phyloP scores from a whole-genome alignment of 2,797 vertebrate species.

The Menidia menidia region DNA sequence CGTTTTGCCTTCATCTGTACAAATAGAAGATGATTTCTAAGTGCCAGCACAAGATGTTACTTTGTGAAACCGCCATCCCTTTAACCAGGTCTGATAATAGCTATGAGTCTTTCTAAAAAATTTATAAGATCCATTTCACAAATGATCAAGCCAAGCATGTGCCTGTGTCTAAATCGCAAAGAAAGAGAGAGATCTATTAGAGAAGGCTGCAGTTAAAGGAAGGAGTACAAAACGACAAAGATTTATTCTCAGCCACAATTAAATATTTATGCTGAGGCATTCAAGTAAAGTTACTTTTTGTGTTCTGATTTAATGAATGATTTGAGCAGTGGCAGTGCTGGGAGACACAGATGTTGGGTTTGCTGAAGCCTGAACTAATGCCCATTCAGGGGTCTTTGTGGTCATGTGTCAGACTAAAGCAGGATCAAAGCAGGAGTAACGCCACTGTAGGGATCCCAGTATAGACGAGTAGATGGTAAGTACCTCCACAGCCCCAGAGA shows the following conservation, averaged over 20 bases:
- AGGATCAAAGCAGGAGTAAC: constrained; percentile 86
- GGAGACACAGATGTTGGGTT: constrained; percentile 88
- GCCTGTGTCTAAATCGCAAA: constrained; percentile 70
- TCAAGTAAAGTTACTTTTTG: constrained; percentile 99
- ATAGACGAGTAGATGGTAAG: constrained; percentile 54
- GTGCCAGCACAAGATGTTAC: constrained; percentile 45
- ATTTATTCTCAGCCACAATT: constrained; percentile 95
- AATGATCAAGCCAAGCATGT: constrained; percentile 88
- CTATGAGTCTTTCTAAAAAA: constrained; percentile 91
- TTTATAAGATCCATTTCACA: constrained; percentile 97
- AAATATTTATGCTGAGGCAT: constrained; percentile 97
- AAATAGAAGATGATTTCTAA: constrained; percentile 58
- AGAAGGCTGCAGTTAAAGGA: constrained; percentile 47
- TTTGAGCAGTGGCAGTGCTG: constrained; percentile 86
- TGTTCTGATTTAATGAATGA: constrained; percentile 99
- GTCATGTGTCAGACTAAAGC: constrained; percentile 91
- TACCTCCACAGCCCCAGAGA: constrained; percentile 65
- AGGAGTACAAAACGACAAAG: constrained; percentile 88
- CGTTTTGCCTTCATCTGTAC: constrained; percentile 41
- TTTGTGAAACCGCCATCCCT: constrained; percentile 56
- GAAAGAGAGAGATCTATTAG: constrained; percentile 58
- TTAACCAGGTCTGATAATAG: constrained; percentile 76
- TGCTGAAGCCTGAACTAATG: constrained; percentile 93
- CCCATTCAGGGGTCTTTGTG: constrained; percentile 87
- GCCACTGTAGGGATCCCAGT: constrained; percentile 58